Percentiles rank a stretch among this genome's conserved stretches.
Conservation (phyloP, 2,797 vertebrate genomes). For the Remorina albescens region DNA sequence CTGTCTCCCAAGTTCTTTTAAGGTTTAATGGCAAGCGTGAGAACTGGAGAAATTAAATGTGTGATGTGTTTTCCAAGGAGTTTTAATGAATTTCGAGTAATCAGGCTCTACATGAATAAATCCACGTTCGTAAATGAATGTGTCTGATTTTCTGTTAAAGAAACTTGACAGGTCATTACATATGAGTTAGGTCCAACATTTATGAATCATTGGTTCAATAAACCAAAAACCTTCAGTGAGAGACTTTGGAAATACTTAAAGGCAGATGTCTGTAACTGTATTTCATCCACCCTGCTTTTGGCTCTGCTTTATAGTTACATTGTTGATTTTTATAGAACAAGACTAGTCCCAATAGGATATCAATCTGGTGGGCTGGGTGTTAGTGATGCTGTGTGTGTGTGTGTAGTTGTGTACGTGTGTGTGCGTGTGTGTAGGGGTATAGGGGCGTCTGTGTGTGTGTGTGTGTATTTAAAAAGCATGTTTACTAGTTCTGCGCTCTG, state of each 20-base stretch:
- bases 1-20: constrained; percentile 27
- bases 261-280: constrained; percentile 36
- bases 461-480: constrained; percentile 20
- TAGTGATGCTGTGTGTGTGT: constrained; percentile 13
- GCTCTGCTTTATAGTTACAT: constrained; percentile 35
- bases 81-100: background rate
- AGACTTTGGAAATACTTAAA: constrained; percentile 19
- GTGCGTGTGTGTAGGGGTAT: no score
- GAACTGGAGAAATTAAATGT: background rate
- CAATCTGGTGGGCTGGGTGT: constrained; percentile 19
- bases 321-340: constrained; percentile 30
- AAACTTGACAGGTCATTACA: background rate
- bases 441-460: no score
- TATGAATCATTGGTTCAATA: constrained; percentile 31
- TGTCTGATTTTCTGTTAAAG: background rate
- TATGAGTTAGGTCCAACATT: constrained; percentile 15
- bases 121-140: background rate
- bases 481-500: constrained; percentile 38
- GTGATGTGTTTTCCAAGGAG: background rate
- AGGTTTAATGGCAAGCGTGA: constrained; percentile 20
- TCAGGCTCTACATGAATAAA: background rate
- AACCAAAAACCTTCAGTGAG: constrained; percentile 39
- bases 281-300: constrained; percentile 29
- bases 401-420: constrained; percentile 4
- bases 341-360: constrained; percentile 36